phyloP scores from a whole-genome alignment of 2,888 invertebrate genomes.

The Limnephilus marmoratus region DNA sequence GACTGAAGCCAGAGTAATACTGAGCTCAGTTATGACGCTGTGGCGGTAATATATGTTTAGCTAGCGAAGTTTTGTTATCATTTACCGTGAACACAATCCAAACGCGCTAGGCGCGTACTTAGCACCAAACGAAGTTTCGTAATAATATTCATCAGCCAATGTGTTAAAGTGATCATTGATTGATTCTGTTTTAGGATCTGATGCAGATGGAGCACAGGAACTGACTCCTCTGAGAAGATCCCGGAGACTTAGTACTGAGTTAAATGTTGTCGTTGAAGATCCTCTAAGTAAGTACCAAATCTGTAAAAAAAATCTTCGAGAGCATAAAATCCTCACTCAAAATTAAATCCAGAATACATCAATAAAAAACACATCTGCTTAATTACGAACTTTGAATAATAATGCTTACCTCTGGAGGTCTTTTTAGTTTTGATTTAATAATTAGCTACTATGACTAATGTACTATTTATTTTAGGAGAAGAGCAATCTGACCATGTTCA shows the following conservation, averaged over 20 bases:
- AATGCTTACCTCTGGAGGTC: neutral
- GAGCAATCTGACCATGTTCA: constrained; percentile 44
- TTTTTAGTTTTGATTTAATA: neutral
- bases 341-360: neutral
- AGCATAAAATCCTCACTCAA: neutral
- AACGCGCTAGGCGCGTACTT: too few relatives aligned
- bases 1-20: too few relatives aligned
- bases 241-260: constrained; percentile 61
- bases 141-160: too few relatives aligned
- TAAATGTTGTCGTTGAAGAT: constrained; percentile 62
- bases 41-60: too few relatives aligned
- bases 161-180: neutral
- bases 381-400: neutral
- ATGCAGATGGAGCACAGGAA: constrained; percentile 26
- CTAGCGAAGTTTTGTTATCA: too few relatives aligned
- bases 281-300: constrained; percentile 58
- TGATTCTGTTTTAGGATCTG: neutral
- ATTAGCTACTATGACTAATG: neutral
- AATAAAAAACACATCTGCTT: neutral
- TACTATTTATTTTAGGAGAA: constrained; percentile 50
- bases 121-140: too few relatives aligned
- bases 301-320: neutral
- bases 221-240: constrained; percentile 56
- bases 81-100: too few relatives aligned
- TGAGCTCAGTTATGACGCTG: too few relatives aligned